Base-by-base conservation (phyloP, 1,140 invertebrate genomes). In the Calliopsis andreniformis region DNA sequence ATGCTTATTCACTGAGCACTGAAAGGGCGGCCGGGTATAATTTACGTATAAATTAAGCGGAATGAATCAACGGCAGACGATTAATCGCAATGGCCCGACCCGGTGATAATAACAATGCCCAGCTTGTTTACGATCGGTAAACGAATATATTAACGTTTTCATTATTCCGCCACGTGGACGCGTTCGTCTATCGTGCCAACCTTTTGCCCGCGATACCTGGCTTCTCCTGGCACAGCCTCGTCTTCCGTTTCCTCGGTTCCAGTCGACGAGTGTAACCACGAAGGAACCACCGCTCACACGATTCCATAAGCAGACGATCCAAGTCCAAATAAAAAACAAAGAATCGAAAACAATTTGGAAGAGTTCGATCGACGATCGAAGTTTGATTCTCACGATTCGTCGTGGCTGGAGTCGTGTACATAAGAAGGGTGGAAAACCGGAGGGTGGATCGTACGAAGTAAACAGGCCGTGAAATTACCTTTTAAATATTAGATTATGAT, bases 401-500 rank as follows among this genome's bases (percentile, higher is more conserved):
- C 20, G 45, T 76, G 66, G 45, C 39, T 25, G 56, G 28, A 53
- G 69, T 47, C n/a, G 42, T 23, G 39, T 30, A n/a, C 12, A 53
- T 14, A 42, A 25, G 14, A 25, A 49, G 78, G 78, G 53, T 39
- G 30, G 79, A 61, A 61, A 67, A 62, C 49, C 45, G 51, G 62
- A 79, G 67, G 80, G 82, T 76, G 84, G 79, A 85, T 81, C 67
- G 87, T 78, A 84, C 81, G 89, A 76, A 76, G 89, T 91, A 92
- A 92, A 92, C 91, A 92, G 87, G 85, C 90, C 91, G 90, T 92
- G 91, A 92, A 92, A 92, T 92, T 92, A 92, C 91, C 89, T 91
- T 91, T 92, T 92, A 92, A 92, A 92, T 92, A 92, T 92, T 92
- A 91, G 90, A 92, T 92, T 92, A 92, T 91, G 90, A 92, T 91